These are phyloP conservation scores for Holothuria scabra DNA, from an alignment of 53 echinoderm and acorn worm genomes.

Conservation along the genomic window DNA sequence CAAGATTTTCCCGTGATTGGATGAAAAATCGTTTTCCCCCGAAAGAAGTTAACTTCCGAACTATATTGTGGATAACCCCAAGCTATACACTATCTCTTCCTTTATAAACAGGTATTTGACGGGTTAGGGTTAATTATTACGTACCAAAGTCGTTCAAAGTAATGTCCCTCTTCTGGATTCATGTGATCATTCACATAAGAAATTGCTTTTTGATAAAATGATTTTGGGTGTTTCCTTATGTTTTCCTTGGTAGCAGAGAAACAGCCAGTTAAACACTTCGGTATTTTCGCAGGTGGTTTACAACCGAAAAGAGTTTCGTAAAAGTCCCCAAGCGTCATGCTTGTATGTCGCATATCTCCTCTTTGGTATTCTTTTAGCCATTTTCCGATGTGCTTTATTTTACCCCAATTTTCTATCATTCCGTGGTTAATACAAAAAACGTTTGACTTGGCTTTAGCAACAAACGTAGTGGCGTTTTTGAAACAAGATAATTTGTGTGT, in stretches of 20 bases:
- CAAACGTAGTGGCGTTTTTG: not conserved
- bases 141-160: slow-evolving; percentile 48
- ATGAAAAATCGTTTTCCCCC: too few relatives aligned
- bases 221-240: slow-evolving; percentile 24
- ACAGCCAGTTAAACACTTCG: slow-evolving; percentile 10
- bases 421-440: not conserved
- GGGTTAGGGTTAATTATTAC: not conserved
- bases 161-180: slow-evolving; percentile 49
- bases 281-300: not conserved
- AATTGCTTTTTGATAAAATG: slow-evolving; percentile 26
- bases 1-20: too few relatives aligned
- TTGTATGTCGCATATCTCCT: not conserved
- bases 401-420: not conserved
- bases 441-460: slow-evolving; percentile 16
- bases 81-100: too few relatives aligned
- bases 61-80: too few relatives aligned
- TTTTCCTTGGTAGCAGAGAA: slow-evolving; percentile 51
- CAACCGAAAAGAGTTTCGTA: slow-evolving; percentile 22
- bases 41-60: too few relatives aligned
- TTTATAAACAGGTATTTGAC: too few relatives aligned
- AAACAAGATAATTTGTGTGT: not conserved
- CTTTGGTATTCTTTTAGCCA: not conserved
- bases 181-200: slow-evolving; percentile 41
- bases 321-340: not conserved
- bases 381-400: not conserved